Base-by-base conservation (phyloP, 2,113 vertebrate genomes). In the Vicugna pacos region DNA sequence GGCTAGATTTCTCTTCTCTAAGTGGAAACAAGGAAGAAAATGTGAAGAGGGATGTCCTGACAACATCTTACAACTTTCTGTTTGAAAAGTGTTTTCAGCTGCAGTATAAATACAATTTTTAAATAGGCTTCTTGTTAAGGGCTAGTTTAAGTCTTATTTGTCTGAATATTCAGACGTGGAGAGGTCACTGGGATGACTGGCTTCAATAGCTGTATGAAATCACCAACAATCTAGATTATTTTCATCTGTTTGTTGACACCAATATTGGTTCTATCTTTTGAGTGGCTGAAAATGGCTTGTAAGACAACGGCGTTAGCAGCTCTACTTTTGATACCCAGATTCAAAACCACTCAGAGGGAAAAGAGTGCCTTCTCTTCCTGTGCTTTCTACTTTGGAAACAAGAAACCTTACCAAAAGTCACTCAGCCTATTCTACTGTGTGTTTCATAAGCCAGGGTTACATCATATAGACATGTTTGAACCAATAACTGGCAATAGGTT, bases 301-400 rank as follows among this genome's bases (percentile, higher is more conserved):
- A 67, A 56, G 26, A 80, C 11, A n/a, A n/a, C 42, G 16, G 12
- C 3, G 83, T 6, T 22, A 28, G 1, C 5, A 0, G 0, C 35
- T 65, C 28, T 54, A 3, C 17, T 20, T 64, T 10, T 20, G 14
- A 46, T 52, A 75, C 4, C 4, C 6, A 35, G 5, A 72, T 58
- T n/a, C 22, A n/a, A 32, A 2, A 60, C 26, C 60, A 46, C 8
- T 69, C 14, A 88, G 2, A 77, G 20, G 13, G 32, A 67, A 5
- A 46, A 86, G 30, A 83, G 79, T 38, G 52, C 10, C 10, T 60
- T 88, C 28, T 85, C 3, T 69, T 62, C 6, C 69, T 32, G 3
- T 38, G 6, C 2, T 58, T 67, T 79, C 46, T 22, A 24, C 5
- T 76, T 54, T 72, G 48, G 28, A 50, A 5, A 50, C 7, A 64